Conservation (phyloP, 1,140 invertebrate species). For the Popillia japonica region DNA sequence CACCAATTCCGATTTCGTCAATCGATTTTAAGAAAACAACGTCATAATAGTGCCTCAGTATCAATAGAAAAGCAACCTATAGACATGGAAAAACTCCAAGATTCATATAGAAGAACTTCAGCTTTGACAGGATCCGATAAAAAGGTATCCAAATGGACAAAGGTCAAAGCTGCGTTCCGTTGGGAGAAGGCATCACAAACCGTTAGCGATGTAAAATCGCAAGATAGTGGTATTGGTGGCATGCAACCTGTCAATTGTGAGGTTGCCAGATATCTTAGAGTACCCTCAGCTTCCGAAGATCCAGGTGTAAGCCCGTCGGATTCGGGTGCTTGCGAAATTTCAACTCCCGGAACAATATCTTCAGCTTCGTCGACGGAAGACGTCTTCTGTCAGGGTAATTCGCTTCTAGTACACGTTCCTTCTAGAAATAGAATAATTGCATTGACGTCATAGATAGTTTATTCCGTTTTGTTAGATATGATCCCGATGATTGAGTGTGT, state of each 20-base stretch:
- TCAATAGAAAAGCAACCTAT: slow-evolving; percentile 50
- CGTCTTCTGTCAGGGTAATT: slow-evolving; percentile 56
- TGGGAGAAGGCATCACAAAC: slow-evolving; percentile 70
- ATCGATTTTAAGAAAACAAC: slow-evolving; percentile 45
- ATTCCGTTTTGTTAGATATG: slow-evolving; percentile 37
- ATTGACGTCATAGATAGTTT: slow-evolving; percentile 37
- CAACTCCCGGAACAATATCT: slow-evolving; percentile 61
- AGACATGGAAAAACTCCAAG: slow-evolving; percentile 43
- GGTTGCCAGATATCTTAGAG: slow-evolving; percentile 41
- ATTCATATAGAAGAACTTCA: slow-evolving; percentile 58
- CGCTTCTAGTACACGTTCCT: slow-evolving; percentile 18
- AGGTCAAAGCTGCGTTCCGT: slow-evolving; percentile 82
- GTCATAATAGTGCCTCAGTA: slow-evolving; percentile 48
- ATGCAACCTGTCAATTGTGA: slow-evolving; percentile 57
- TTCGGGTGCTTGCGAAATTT: slow-evolving; percentile 60
- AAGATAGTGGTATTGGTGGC: slow-evolving; percentile 60
- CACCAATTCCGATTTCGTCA: slow-evolving; percentile 44
- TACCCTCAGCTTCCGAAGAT: slow-evolving; percentile 56
- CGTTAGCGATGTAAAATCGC: slow-evolving; percentile 57
- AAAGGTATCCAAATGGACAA: slow-evolving; percentile 82
- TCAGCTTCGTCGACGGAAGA: slow-evolving; percentile 66
- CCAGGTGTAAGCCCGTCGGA: slow-evolving; percentile 63
- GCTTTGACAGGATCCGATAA: slow-evolving; percentile 60
- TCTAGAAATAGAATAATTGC: slow-evolving; percentile 32
- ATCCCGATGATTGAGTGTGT: slow-evolving; percentile 33